Conservation (phyloP, 2,113 vertebrate genomes). For the Noturus placidus region DNA sequence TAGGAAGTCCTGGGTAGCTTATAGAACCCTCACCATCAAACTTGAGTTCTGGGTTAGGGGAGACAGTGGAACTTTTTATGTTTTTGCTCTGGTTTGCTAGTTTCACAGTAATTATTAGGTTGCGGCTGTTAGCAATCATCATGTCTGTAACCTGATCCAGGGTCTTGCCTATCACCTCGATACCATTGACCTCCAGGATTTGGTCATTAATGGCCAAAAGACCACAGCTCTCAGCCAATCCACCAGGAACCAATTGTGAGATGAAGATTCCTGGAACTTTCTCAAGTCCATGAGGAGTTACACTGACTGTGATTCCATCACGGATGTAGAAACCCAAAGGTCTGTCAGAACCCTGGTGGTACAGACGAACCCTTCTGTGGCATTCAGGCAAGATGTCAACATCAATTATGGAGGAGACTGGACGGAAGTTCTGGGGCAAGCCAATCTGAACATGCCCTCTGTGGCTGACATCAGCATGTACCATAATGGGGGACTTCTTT, state of each 20-base stretch:
- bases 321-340: constrained; percentile 86
- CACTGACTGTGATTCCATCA: constrained; percentile 77
- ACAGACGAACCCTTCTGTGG: constrained; percentile 79
- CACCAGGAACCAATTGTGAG: constrained; percentile 82
- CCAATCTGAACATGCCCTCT: constrained; percentile 45
- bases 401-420: constrained; percentile 86
- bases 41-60: not conserved
- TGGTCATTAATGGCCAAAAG: constrained; percentile 84
- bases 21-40: constrained; percentile 7
- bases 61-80: constrained; percentile 64
- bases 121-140: constrained; percentile 89
- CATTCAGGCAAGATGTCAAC: constrained; percentile 84
- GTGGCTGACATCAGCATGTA: not conserved
- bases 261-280: constrained; percentile 86
- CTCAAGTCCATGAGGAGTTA: constrained; percentile 81
- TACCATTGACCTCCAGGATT: constrained; percentile 85
- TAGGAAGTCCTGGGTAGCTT: constrained; percentile 50
- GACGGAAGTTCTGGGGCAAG: constrained; percentile 74
- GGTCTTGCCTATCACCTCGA: constrained; percentile 82
- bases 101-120: constrained; percentile 84
- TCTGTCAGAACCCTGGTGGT: constrained; percentile 78
- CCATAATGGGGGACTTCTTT: constrained; percentile 37
- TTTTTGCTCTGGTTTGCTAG: constrained; percentile 86
- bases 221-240: constrained; percentile 82
- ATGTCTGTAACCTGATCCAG: constrained; percentile 88